Percentiles rank a stretch among this genome's conserved stretches.
Evolutionary conservation across 2,888 invertebrate species (phyloP).

Genomic region (Drosophila incognita): DNA sequence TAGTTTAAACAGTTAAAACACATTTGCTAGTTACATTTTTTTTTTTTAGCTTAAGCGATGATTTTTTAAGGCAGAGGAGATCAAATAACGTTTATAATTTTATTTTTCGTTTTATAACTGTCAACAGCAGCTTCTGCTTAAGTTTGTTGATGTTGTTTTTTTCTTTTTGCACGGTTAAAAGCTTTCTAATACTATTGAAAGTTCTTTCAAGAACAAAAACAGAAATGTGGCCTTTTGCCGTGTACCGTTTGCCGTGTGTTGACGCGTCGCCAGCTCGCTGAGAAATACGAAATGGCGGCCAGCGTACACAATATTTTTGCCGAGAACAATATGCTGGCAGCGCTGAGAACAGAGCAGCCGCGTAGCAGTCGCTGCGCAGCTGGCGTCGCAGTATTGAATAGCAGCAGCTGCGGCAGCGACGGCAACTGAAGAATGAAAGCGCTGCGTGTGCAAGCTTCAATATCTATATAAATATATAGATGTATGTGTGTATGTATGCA

Average conservation of each 20-base stretch:
- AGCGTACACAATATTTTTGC: slow-evolving; percentile 58
- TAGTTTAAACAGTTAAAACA: slow-evolving; percentile 22
- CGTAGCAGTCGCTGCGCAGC: slow-evolving; percentile 33
- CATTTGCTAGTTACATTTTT: slow-evolving; percentile 30
- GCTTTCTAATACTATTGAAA: slow-evolving; percentile 69
- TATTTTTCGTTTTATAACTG: not conserved
- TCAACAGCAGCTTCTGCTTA: slow-evolving; percentile 35
- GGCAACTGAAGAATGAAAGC: slow-evolving; percentile 53
- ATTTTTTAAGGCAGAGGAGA: slow-evolving; percentile 70
- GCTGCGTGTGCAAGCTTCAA: slow-evolving; percentile 31
- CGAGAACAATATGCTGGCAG: slow-evolving; percentile 65
- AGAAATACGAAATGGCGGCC: slow-evolving; percentile 76
- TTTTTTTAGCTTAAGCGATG: slow-evolving; percentile 16
- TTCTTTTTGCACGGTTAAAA: slow-evolving; percentile 46
- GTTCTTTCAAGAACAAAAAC: slow-evolving; percentile 43
- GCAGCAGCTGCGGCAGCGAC: slow-evolving; percentile 31
- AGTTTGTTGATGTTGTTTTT: slow-evolving; percentile 14
- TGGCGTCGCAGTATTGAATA: slow-evolving; percentile 29
- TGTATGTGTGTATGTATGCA: slow-evolving; percentile 10
- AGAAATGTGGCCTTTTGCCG: slow-evolving; percentile 42
- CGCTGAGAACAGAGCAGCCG: slow-evolving; percentile 25
- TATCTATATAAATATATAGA: slow-evolving; percentile 13
- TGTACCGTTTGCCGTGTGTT: slow-evolving; percentile 56
- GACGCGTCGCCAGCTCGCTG: slow-evolving; percentile 81
- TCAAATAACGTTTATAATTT: slow-evolving; percentile 31